These are phyloP conservation scores for Danio aesculapii DNA, from an alignment of 2,797 vertebrate genomes.

Conservation along the genomic window DNA sequence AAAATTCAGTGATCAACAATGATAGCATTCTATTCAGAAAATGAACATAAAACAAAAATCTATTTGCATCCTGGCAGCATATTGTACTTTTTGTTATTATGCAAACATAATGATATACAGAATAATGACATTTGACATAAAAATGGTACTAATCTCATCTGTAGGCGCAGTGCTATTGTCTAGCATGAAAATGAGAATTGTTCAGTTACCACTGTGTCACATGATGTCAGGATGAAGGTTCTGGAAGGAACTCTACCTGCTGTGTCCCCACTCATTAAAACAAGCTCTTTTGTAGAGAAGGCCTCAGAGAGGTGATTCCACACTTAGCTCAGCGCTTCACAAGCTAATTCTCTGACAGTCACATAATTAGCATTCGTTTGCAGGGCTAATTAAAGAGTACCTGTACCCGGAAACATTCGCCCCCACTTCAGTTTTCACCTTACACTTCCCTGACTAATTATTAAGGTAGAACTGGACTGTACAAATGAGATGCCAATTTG, in stretches of 20 bases:
- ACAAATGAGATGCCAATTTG: slow-evolving; percentile 8
- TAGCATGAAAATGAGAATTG: background rate
- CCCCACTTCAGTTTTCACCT: slow-evolving; percentile 9
- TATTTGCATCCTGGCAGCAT: no score
- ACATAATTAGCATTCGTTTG: slow-evolving; percentile 72
- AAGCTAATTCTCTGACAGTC: slow-evolving; percentile 70
- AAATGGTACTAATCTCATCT: background rate
- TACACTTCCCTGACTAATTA: slow-evolving; percentile 7
- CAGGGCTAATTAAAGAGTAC: slow-evolving; percentile 75
- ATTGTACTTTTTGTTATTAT: background rate
- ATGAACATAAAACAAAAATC: no score
- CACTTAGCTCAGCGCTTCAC: slow-evolving; percentile 58
- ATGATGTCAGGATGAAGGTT: slow-evolving; percentile 37
- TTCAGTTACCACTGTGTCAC: slow-evolving; percentile 32
- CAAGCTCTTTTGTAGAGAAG: slow-evolving; percentile 70
- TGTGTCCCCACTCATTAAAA: slow-evolving; percentile 81
- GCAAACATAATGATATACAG: background rate
- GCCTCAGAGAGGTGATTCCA: slow-evolving; percentile 69
- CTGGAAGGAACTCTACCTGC: slow-evolving; percentile 66
- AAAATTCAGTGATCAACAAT: no score
- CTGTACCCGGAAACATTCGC: slow-evolving; percentile 37
- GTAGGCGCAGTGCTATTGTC: background rate
- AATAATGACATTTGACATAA: background rate
- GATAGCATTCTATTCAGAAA: no score
- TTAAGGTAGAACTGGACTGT: slow-evolving; percentile 21